These are phyloP conservation scores for Drosophila kambysellisi DNA, from an alignment of 2,888 invertebrate species.

Conservation along the genomic window DNA sequence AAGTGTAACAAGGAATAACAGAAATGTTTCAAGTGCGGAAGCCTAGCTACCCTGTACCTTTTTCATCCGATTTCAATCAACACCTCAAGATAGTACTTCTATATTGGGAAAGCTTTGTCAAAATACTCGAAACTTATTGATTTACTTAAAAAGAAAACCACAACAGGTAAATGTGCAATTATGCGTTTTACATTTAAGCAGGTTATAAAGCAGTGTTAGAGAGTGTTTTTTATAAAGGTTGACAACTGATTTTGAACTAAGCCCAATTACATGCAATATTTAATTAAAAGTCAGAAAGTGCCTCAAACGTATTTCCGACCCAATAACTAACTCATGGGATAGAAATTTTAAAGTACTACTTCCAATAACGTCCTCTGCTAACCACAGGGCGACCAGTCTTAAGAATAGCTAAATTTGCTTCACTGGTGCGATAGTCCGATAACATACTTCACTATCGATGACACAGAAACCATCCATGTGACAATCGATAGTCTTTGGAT, in stretches of 20 bases:
- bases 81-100: neutral
- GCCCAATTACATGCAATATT: neutral
- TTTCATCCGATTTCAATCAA: neutral
- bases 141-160: neutral
- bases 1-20: slow-evolving; percentile 2
- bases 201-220: neutral
- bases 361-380: neutral
- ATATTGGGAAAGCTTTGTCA: neutral
- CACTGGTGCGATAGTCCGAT: slow-evolving; percentile 4
- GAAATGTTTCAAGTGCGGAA: neutral
- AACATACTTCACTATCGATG: neutral
- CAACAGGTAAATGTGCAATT: too few species aligned
- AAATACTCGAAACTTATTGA: too few species aligned
- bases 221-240: neutral
- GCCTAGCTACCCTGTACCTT: slow-evolving; percentile 1
- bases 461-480: neutral
- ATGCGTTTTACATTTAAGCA: neutral
- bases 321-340: too few species aligned
- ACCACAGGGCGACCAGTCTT: neutral
- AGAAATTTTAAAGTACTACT: neutral
- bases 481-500: slow-evolving; percentile 26
- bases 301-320: too few species aligned
- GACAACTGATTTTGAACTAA: neutral
- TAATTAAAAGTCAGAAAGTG: too few species aligned
- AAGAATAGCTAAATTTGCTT: neutral